Evolutionary conservation across 2,113 vertebrate genomes (phyloP), one percentile per base, ranked within the genome.

Genomic region (Laterallus jamaicensis): DNA sequence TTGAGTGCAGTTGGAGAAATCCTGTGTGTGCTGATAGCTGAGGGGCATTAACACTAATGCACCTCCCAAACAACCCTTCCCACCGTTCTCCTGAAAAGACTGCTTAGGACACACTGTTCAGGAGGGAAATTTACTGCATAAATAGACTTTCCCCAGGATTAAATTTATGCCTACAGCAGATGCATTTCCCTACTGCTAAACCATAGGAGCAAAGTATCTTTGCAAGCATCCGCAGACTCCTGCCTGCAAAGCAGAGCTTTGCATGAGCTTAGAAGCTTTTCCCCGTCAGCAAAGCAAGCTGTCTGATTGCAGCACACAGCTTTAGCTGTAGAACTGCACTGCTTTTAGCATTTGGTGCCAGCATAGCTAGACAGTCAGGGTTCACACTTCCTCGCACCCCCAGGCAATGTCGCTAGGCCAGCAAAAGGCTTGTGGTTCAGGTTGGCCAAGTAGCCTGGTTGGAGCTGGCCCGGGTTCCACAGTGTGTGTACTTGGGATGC

Each of bases 161-260:
- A 55, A 58, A 84, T 86, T 87, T 58, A 37, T 81, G 35, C 40
- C 74, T 87, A 52, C 49, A 20, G 66, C 22, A 82, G 25, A 56
- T 79, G 22, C 9, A 54, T 82, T 87, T 89, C 74, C 81, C 16
- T 76, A 4, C 39, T 84, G 40, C 47, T 87, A 40, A 92, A 76
- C 49, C 20, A 14, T 5, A 86, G 64, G 14, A 13, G 39, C 69
- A 92, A 75, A 64, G 21, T 84, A 77, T 94, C 63, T 87, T 80
- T 95, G 67, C 59, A 69, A 73, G 35, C 32, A 88, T 62, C 52
- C 1, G 5, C 81, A 82, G 94, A 92, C 0, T 12, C 54, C 74
- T 84, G 91, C 69, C 69, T 89, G 91, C 56, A 89, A 84, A 93
- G 58, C 77, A 92, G 60, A 68, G 91, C 69, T 95, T 82, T 93